Base-by-base conservation (phyloP, 1,140 invertebrate species). In the Physella acuta region DNA sequence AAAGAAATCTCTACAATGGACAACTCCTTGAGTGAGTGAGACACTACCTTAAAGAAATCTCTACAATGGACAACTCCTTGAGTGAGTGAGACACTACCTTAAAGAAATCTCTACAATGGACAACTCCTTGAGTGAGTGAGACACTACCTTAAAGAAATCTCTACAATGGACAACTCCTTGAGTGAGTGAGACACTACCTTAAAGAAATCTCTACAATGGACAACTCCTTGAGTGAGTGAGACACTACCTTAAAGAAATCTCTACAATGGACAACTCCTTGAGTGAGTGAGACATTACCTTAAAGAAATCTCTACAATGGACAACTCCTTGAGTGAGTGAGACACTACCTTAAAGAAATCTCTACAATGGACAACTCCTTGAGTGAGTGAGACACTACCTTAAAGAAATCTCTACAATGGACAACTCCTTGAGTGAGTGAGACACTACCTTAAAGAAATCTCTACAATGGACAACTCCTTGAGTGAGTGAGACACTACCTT, bases 51-150 rank as follows among this genome's bases (percentile, higher is more conserved):
- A 94, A 81, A 20, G 91, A 91, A 84, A 92, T 92, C 81, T 94
- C 92, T 1, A 91, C 92, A 76, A 93, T 91, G 5, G 93, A 78
- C 17, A 94, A 80, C 90, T 92, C 92, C 85, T 93, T 93, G 3
- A n/a, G n/a, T n/a, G n/a, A n/a, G n/a, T n/a, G n/a, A n/a, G n/a
- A n/a, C n/a, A n/a, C n/a, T n/a, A 92, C 92, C 86, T 92, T 92
- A 84, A 92, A 93, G 68, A 93, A 86, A 53, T 90, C 92, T 87
- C 93, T 90, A 79, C 92, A 90, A 78, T 92, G 91, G 69, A 92
- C 88, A 52, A 94, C 90, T 63, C 92, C 92, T 76, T 90, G 87
- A 75, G 91, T 90, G 88, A 59, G 89, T 88, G 1, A 94, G 84
- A 30, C 92, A 81, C 49, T 90, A 91, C 31, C 92, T 84, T 20